Evolutionary conservation across 2,113 vertebrate genomes (phyloP), one percentile per base, ranked within the genome.

Genomic region (Cettia cetti): DNA sequence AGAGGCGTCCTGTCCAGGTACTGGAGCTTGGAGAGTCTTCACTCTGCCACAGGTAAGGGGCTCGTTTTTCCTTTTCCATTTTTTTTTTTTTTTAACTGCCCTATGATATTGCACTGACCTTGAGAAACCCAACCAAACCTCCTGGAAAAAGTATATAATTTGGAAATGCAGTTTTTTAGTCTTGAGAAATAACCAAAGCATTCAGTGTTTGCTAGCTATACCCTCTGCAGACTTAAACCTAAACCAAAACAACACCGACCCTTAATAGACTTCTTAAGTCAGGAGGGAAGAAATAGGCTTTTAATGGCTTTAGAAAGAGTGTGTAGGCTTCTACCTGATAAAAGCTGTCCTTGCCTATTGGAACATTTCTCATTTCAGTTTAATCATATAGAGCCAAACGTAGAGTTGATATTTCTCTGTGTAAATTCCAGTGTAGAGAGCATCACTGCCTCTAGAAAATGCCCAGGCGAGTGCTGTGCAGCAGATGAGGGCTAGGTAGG

Each of bases 11-110:
- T 99, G 96, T 99, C 99, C 90, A 98, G 98, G 60, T 99, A 99
- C 95, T 99, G 99, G 99, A 99, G 99, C 97, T 97, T 99, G 96
- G 99, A 99, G 98, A 99, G 99, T 90, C 98, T 99, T 90, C 99
- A 99, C 96, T 99, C 99, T 70, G 98, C 98, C 97, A 98, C 99
- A 96, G 99, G 99, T 99, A 98, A 98, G 98, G 88, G 77, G 13
- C 28, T 27, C 8, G 6, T 35, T 5, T 5, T 8, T 15, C 8
- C 26, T 13, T 42, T 35, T 23, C 1, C 5, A 12, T 30, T 35
- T 21, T 2, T 6, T 10, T 10, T 45, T 63, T 22, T 44, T 47
- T n/a, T 15, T 28, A 42, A 42, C 42, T 69, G 75, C 56, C 59
- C 44, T n/a, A 10, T 96, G 97, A 86, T 95, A 94, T 95, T 97